Evolutionary conservation across 2,797 vertebrate species (phyloP), one percentile per base, ranked within the genome.

Genomic region (Galago senegalensis): DNA sequence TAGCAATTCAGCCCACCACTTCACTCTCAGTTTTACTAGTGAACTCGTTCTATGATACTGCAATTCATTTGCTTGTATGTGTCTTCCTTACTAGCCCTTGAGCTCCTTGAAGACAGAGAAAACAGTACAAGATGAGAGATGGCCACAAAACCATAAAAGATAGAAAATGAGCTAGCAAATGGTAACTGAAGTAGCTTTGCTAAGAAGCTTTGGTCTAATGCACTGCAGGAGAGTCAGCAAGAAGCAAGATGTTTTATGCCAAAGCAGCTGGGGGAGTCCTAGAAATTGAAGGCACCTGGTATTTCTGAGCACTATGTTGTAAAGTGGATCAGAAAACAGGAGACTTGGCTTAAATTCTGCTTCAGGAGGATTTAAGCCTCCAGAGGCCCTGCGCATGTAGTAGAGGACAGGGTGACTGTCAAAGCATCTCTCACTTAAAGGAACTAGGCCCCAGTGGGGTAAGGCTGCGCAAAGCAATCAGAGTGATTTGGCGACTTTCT

Each of bases 381-480:
- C 21, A 46, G 23, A 46, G 34, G 29, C 14, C 21, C 3, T 1
- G 2, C 1, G 12, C 9, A 7, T n/a, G n/a, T 13, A 58, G 16
- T 23, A 53, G 58, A 34, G 67, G 34, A 58, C 4, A 20, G 8
- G 17, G 23, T 67, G 13, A 60, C 49, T 40, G 7, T 3, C 23
- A 49, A 25, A 58, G 14, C 8, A 4, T 40, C 25, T 29, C 31
- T 80, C 46, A 27, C 25, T 7, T 53, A 90, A 43, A 49, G 53
- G 53, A 70, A 11, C 4, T 7, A 27, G 17, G 25, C 11, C 56
- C 29, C 34, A 12, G 2, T 23, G 20, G 8, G 3, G 2, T 2
- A 3, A 23, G 20, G 46, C 7, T 0, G 5, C 1, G 4, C 25
- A 40, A 13, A 40, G 25, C 27, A 27, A 3, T 13, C 6, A n/a